phyloP scores from a whole-genome alignment of 2,888 invertebrate species.

The Aleiodes testaceus region DNA sequence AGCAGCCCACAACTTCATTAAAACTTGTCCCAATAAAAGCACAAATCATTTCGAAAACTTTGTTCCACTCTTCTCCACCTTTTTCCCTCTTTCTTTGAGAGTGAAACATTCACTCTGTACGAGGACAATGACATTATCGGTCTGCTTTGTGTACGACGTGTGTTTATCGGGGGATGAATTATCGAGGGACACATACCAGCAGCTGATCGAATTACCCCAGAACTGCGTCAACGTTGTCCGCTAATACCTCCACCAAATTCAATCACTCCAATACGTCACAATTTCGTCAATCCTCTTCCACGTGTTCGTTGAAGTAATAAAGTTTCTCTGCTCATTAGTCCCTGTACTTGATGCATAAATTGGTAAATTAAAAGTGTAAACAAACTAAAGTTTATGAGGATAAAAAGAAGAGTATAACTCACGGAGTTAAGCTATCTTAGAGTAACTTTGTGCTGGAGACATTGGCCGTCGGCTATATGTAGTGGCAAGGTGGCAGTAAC shows the following conservation, averaged over 20 bases:
- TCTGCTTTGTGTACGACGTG: conserved; percentile 31
- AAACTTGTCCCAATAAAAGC: neutral
- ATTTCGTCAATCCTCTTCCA: neutral
- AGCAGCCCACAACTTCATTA: too few relatives aligned
- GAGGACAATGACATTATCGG: conserved; percentile 39
- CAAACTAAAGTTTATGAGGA: neutral
- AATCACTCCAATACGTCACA: neutral
- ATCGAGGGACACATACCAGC: conserved; percentile 34
- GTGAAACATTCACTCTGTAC: conserved; percentile 6
- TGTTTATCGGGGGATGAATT: conserved; percentile 42
- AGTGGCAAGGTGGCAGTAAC: conserved; percentile 23
- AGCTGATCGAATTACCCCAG: conserved; percentile 40
- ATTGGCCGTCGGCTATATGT: conserved; percentile 16
- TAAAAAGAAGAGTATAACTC: neutral
- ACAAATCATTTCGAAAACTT: neutral
- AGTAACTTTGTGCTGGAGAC: conserved; percentile 17
- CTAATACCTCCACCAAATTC: too few relatives aligned
- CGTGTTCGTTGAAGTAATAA: neutral
- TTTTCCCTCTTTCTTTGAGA: neutral
- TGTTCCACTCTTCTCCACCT: neutral
- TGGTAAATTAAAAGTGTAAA: neutral
- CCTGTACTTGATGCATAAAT: neutral
- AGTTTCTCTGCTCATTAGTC: too few relatives aligned
- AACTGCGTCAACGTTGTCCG: conserved; percentile 19
- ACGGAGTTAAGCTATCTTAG: conserved; percentile 11